Conservation (phyloP, 2,888 invertebrate species). For the Hirtodrosophila histrioides region DNA sequence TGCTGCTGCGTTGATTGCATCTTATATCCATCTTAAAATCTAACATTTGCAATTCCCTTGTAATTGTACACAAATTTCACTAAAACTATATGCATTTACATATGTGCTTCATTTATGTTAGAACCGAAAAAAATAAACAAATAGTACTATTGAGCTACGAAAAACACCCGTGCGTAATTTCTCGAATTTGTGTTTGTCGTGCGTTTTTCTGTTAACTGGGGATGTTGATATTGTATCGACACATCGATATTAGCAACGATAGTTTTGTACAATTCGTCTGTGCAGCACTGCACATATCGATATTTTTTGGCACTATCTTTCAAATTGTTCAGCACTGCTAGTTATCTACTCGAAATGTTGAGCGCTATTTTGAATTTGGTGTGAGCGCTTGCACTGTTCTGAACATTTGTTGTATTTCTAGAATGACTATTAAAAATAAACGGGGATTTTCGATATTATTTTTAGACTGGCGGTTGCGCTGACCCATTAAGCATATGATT, state of each 20-base stretch:
- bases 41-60: slow-evolving; percentile 37
- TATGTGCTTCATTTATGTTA: slow-evolving; percentile 43
- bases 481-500: no score
- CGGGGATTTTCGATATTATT: no score
- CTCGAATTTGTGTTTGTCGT: slow-evolving; percentile 52
- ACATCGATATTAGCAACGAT: slow-evolving; percentile 23
- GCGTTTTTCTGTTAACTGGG: slow-evolving; percentile 43
- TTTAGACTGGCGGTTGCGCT: no score
- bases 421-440: no score
- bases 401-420: no score
- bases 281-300: no score
- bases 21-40: slow-evolving; percentile 45
- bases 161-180: slow-evolving; percentile 58
- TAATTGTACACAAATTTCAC: slow-evolving; percentile 42
- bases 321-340: no score
- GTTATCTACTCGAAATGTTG: no score
- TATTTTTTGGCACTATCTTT: no score
- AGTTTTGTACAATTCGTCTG: not conserved
- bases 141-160: slow-evolving; percentile 57
- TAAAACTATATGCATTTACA: slow-evolving; percentile 28
- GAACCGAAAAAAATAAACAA: slow-evolving; percentile 61
- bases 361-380: no score
- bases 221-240: slow-evolving; percentile 32
- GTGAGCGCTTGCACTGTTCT: no score
- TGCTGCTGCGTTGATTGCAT: slow-evolving; percentile 47